Base-by-base conservation (phyloP, 2,113 vertebrate species). In the Bubo bubo region DNA sequence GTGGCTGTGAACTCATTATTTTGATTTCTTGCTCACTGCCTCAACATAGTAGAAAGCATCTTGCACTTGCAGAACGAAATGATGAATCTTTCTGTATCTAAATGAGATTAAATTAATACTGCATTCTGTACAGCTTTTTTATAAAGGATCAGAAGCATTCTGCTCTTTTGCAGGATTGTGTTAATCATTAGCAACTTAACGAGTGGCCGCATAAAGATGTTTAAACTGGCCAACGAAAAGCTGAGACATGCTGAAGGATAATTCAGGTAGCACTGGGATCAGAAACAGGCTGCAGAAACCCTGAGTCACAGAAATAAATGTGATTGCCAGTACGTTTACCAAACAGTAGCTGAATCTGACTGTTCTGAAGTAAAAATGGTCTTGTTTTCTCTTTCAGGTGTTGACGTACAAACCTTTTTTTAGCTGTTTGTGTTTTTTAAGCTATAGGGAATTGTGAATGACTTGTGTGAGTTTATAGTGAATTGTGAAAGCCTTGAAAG, bases 261-360 rank as follows among this genome's bases (percentile, higher is more conserved):
- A 30, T n/a, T 67, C 70, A n/a, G 86, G 64, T 79, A 6, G 56
- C 8, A 0, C 41, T 23, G 59, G 35, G 47, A 37, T 67, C 70
- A 56, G 81, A 62, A 73, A 21, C 13, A 35, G 64, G 37, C 73
- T 55, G 37, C 3, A 4, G 70, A 84, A 90, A 19, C 59, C 60
- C 64, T 3, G 23, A 87, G 60, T 81, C 53, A n/a, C 52, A 64
- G 60, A 43, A 84, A 59, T 16, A 56, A 85, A 34, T 49, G 39
- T 1, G 4, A 8, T 18, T 80, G 60, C 34, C 30, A 39, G 27
- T 30, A 14, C 1, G 0, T 52, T 75, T 67, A 45, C 60, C 47
- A 32, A 68, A 24, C 32, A 50, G 90, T 39, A 72, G 75, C 34
- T n/a, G 45, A 88, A 41, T 86, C 63, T 0, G 3, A 8, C 58